Conservation (phyloP, 1,140 invertebrate species). For the honey bee (Apis mellifera) region Amel_HAv3.1 CM009932.2:13632001-13632500, state of each 20-base stretch:
- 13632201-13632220: conserved; percentile 26
- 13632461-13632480: not conserved
- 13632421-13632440: not conserved
- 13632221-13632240: not conserved
- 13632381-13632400: not conserved
- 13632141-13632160: not conserved
- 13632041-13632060: conserved; percentile 61
- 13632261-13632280: not conserved
- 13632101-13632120: conserved; percentile 17
- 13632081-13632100: conserved; percentile 56
- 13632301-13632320: too few relatives aligned
- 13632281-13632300: not conserved
- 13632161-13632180: not conserved
- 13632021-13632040: conserved; percentile 45
- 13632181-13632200: not conserved
- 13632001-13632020: conserved; percentile 59
- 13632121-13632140: not conserved
- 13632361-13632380: not conserved
- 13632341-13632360: not conserved
- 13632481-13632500: not conserved
- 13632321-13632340: not conserved
- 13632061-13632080: conserved; percentile 59
- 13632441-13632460: not conserved
- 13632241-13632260: too few relatives aligned
- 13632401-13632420: not conserved